phyloP scores from a whole-genome alignment of 1,140 invertebrate species.

The Penaeus japonicus region DNA sequence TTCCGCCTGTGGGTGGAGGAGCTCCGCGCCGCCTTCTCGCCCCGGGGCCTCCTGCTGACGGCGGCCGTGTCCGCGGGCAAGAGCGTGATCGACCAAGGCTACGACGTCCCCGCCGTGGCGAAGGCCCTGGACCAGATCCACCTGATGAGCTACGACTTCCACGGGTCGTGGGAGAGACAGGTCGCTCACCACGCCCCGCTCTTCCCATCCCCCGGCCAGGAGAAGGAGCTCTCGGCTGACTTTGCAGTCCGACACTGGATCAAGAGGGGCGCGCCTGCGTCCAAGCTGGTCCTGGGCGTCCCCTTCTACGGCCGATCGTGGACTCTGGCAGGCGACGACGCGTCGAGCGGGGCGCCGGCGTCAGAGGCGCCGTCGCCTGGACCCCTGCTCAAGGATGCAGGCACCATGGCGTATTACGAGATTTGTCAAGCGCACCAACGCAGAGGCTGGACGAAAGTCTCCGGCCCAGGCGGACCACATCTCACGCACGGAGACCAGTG shows the following conservation, averaged over 20 bases:
- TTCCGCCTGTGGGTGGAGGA: constrained; percentile 63
- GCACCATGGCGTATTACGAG: constrained; percentile 57
- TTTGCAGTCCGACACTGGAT: constrained; percentile 85
- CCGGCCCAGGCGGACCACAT: constrained; percentile 69
- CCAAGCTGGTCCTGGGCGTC: constrained; percentile 87
- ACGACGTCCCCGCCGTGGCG: constrained; percentile 64
- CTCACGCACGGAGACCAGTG: constrained; percentile 66
- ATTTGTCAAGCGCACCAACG: constrained; percentile 40
- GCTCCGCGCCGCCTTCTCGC: constrained; percentile 76
- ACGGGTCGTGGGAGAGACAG: constrained; percentile 62
- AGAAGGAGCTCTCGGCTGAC: constrained; percentile 67
- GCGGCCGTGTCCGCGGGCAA: constrained; percentile 69
- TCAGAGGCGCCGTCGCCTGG: constrained; percentile 40
- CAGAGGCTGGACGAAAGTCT: constrained; percentile 34
- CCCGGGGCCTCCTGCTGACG: constrained; percentile 73
- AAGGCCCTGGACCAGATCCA: constrained; percentile 66
- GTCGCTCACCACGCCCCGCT: constrained; percentile 69
- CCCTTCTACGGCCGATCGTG: constrained; percentile 89
- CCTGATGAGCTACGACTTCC: constrained; percentile 67
- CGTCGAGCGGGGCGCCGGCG: constrained; percentile 30
- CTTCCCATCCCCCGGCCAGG: constrained; percentile 50
- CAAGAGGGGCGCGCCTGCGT: constrained; percentile 78
- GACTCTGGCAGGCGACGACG: constrained; percentile 62
- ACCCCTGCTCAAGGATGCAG: constrained; percentile 22
- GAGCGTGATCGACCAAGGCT: constrained; percentile 63